Percentiles rank a stretch among this genome's conserved stretches.
Evolutionary conservation across 2,888 invertebrate genomes (phyloP).

Genomic region (Rhagium mordax): DNA sequence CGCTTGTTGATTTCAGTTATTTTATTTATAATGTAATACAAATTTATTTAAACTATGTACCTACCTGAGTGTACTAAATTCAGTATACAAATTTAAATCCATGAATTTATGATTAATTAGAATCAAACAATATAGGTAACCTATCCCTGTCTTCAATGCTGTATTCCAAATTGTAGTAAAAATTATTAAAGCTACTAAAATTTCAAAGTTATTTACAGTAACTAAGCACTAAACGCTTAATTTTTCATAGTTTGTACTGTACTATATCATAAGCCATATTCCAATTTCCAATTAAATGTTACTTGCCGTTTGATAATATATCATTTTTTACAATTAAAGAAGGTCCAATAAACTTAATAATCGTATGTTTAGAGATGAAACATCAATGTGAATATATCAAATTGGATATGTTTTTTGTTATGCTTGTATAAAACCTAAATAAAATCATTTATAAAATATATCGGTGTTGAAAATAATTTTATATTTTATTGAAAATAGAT

Average conservation of each 20-base stretch:
- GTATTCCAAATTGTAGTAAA: background rate
- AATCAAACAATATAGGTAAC: background rate
- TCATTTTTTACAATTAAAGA: too few relatives aligned
- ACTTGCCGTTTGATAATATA: background rate
- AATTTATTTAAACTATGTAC: background rate
- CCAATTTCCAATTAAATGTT: background rate
- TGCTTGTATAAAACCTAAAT: too few relatives aligned
- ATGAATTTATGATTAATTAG: background rate
- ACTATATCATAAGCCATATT: background rate
- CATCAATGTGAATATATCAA: too few relatives aligned
- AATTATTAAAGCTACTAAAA: background rate
- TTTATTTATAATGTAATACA: background rate
- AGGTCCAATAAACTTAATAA: too few relatives aligned
- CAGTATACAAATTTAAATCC: background rate
- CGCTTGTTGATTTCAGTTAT: slow-evolving; percentile 8
- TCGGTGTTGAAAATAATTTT: too few relatives aligned
- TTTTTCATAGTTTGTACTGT: background rate
- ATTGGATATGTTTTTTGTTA: too few relatives aligned
- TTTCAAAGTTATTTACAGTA: background rate
- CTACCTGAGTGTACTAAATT: background rate
- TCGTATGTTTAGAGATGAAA: too few relatives aligned
- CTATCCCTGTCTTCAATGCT: background rate
- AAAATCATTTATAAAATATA: too few relatives aligned
- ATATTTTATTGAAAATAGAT: too few relatives aligned
- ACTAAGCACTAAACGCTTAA: too few relatives aligned